Percentiles rank a stretch among this genome's conserved stretches.
Evolutionary conservation across 2,888 invertebrate species (phyloP).

Genomic region (Achlya flavicornis): DNA sequence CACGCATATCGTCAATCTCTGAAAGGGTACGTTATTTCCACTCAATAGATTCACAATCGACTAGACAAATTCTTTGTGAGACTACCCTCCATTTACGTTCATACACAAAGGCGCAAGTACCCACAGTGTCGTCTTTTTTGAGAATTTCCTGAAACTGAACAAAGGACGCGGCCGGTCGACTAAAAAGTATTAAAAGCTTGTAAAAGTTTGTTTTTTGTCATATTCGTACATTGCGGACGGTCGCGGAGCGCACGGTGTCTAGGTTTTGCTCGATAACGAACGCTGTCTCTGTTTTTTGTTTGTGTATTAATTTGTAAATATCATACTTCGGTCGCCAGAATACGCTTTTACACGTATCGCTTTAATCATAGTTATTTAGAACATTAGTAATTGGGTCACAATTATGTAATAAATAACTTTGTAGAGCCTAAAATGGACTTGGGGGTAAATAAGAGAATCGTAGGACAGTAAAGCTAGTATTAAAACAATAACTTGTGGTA

Average conservation of each 20-base stretch:
- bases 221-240: constrained; percentile 16
- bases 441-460: no score
- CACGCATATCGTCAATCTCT: neutral
- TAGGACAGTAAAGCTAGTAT: no score
- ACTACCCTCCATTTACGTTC: constrained; percentile 2
- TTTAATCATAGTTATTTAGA: no score
- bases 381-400: no score
- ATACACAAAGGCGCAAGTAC: neutral
- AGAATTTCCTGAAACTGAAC: constrained; percentile 32
- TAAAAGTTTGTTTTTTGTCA: constrained; percentile 34
- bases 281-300: neutral
- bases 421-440: no score
- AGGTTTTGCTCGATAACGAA: constrained; percentile 14
- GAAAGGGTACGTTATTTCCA: neutral
- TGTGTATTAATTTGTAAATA: no score
- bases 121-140: constrained; percentile 13
- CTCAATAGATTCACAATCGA: neutral
- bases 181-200: constrained; percentile 47
- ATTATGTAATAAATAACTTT: no score
- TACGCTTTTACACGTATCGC: no score
- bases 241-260: constrained; percentile 2
- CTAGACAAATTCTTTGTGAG: neutral
- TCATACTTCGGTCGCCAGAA: no score
- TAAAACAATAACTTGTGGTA: neutral
- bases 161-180: constrained; percentile 31